phyloP scores from a whole-genome alignment of 1,140 invertebrate species.

The Odontomachus brunneus region DNA sequence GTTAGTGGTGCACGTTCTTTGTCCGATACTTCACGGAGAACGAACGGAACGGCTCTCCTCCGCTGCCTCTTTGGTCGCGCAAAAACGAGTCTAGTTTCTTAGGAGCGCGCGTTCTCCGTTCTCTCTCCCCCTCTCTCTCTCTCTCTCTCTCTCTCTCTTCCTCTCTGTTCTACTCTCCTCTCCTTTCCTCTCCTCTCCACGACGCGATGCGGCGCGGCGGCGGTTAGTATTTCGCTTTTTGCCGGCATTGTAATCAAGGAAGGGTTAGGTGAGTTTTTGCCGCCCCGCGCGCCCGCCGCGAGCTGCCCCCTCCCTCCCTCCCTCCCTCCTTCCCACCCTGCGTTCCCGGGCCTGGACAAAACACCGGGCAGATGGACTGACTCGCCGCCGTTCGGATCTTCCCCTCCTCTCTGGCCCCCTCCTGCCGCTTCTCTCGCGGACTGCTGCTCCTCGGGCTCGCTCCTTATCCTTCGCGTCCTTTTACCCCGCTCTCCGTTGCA shows the following conservation, averaged over 20 bases:
- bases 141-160: background rate
- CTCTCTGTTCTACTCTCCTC: background rate
- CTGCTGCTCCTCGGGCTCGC: conserved; percentile 35
- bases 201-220: conserved; percentile 76
- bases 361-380: conserved; percentile 85
- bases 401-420: conserved; percentile 42
- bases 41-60: conserved; percentile 57
- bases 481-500: conserved; percentile 49
- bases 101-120: conserved; percentile 77
- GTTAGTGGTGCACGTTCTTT: conserved; percentile 77
- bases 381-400: conserved; percentile 80
- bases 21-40: conserved; percentile 82
- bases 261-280: conserved; percentile 86
- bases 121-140: conserved; percentile 5
- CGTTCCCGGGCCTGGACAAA: conserved; percentile 77
- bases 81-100: conserved; percentile 86
- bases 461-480: conserved; percentile 62
- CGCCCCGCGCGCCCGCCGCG: conserved; percentile 69
- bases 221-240: conserved; percentile 86
- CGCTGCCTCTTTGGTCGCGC: conserved; percentile 64
- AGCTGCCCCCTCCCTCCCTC: conserved; percentile 70
- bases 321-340: conserved; percentile 54
- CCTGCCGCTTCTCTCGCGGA: conserved; percentile 56
- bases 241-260: conserved; percentile 86
- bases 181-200: conserved; percentile 23